These are phyloP conservation scores for Eucriotettix oculatus DNA, from an alignment of 2,888 invertebrate species.

Conservation along the genomic window DNA sequence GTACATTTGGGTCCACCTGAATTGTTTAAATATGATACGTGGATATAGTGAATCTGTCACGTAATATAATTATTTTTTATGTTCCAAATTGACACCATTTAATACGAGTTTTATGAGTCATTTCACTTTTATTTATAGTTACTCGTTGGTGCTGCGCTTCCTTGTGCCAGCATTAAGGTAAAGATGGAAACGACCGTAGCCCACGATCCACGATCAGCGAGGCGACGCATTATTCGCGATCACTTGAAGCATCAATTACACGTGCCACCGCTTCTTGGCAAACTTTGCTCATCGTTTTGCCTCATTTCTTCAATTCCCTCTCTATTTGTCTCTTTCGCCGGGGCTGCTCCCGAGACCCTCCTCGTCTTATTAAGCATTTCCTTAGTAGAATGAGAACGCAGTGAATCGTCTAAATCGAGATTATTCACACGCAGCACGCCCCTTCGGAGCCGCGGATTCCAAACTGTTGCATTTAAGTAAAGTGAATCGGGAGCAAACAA, in stretches of 20 bases:
- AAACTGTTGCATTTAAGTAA: background rate
- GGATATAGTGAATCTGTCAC: too few species aligned
- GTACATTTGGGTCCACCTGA: too few species aligned
- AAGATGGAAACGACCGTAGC: too few species aligned
- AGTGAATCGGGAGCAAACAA: background rate
- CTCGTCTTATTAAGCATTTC: background rate
- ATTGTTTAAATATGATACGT: too few species aligned
- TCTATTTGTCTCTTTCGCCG: slow-evolving; percentile 11
- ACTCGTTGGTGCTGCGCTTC: too few species aligned
- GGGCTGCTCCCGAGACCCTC: background rate
- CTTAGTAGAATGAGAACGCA: slow-evolving; percentile 5
- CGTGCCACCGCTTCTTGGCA: background rate
- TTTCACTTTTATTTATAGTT: too few species aligned
- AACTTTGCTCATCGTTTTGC: slow-evolving; percentile 12
- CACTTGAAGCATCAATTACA: background rate
- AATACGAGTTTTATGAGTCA: too few species aligned
- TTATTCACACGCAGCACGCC: slow-evolving; percentile 12
- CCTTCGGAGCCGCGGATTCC: slow-evolving; percentile 3
- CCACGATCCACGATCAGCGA: background rate
- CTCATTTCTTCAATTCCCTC: slow-evolving; percentile 14
- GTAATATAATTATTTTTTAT: too few species aligned
- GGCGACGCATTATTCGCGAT: background rate
- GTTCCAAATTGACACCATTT: too few species aligned
- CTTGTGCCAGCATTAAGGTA: too few species aligned
- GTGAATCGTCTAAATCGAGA: slow-evolving; percentile 13